Evolutionary conservation across 1,140 invertebrate genomes (phyloP).

Genomic region (Trichonephila clavata): DNA sequence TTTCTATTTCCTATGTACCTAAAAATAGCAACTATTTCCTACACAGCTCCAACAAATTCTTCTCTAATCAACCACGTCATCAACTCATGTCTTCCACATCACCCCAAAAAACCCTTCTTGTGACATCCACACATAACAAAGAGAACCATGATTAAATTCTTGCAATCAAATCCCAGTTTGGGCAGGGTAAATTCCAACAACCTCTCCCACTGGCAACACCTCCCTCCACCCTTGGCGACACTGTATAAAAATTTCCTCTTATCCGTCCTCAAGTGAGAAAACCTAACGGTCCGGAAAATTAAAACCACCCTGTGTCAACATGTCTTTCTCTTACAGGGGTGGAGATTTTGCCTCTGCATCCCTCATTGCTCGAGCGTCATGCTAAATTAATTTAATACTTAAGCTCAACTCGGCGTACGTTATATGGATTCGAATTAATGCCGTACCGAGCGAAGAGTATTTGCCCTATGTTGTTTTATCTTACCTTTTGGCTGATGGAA

Average conservation of each 20-base stretch:
- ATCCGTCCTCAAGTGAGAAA: conserved; percentile 60
- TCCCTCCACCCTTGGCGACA: background rate
- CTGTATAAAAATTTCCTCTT: conserved; percentile 66
- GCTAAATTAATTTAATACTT: conserved; percentile 76
- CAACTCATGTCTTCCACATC: background rate
- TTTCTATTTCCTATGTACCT: no score
- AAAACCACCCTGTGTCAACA: conserved; percentile 75
- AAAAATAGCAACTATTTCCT: background rate
- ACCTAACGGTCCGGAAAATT: conserved; percentile 74
- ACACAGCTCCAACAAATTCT: background rate
- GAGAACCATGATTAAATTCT: conserved; percentile 62
- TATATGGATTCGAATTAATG: conserved; percentile 51
- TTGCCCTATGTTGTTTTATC: conserved; percentile 57
- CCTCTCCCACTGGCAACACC: background rate
- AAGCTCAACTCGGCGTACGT: conserved; percentile 7
- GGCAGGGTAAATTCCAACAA: conserved; percentile 37
- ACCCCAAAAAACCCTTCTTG: background rate
- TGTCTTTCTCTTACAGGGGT: conserved; percentile 54
- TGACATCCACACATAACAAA: conserved; percentile 36
- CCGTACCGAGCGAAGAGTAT: conserved; percentile 1
- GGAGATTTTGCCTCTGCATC: conserved; percentile 47
- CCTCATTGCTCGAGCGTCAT: conserved; percentile 57
- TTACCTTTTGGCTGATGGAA: background rate
- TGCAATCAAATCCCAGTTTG: conserved; percentile 48
- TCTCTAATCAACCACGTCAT: background rate